Evolutionary conservation across 2,113 vertebrate species (phyloP).

Genomic region (Mormyrus iriodes): DNA sequence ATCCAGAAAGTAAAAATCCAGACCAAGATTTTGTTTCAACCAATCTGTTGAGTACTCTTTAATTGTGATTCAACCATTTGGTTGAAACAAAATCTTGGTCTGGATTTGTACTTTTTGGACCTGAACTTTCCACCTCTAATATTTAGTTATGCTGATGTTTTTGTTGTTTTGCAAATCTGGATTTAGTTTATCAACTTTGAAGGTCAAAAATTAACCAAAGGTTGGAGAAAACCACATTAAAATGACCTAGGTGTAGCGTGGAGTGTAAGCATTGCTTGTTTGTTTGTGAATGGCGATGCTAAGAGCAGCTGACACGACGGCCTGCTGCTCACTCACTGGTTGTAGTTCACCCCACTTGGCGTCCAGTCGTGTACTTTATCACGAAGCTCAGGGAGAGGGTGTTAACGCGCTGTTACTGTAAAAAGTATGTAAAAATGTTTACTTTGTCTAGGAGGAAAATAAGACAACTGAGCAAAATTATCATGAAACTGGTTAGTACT

Average conservation of each 20-base stretch:
- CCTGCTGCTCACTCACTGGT: background rate
- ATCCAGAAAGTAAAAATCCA: no score
- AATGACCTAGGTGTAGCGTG: background rate
- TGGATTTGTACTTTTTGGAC: no score
- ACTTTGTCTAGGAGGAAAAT: slow-evolving; percentile 36
- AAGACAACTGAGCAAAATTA: slow-evolving; percentile 30
- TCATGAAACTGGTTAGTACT: slow-evolving; percentile 28
- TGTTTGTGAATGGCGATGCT: background rate
- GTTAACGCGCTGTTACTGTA: slow-evolving; percentile 17
- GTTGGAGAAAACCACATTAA: background rate
- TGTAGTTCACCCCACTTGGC: background rate
- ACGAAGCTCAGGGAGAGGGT: slow-evolving; percentile 29
- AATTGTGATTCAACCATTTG: no score
- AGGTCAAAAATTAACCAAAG: background rate
- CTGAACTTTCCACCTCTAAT: no score
- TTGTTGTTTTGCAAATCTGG: background rate
- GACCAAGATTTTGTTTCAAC: no score
- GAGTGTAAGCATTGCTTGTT: background rate
- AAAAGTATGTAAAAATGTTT: slow-evolving; percentile 30
- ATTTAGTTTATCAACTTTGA: background rate
- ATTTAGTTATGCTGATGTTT: background rate
- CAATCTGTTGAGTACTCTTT: no score
- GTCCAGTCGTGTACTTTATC: background rate
- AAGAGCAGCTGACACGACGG: background rate
- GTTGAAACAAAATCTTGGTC: no score